Evolutionary conservation across 1,140 invertebrate genomes (phyloP), one percentile per base, ranked within the genome.

Genomic region (Papilio xuthus): DNA sequence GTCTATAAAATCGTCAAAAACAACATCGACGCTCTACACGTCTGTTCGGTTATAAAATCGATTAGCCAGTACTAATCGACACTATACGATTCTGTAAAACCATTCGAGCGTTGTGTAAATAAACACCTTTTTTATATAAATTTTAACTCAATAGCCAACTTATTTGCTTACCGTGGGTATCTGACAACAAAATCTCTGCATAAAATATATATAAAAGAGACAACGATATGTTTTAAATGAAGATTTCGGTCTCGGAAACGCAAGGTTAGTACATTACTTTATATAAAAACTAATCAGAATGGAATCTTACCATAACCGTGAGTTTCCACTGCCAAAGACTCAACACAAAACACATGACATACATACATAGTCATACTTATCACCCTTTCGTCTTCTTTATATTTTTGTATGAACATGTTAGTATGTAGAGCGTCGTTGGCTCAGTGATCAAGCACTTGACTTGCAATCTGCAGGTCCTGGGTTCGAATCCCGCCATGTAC

Each of bases 1-100:
- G 42, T 73, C 71, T 42, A 73, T 73, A 73, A 73, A 73, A 73
- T 44, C 71, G 71, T 47, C 37, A 73, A 73, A 73, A 73, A 73
- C 71, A 73, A 73, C 71, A 73, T 47, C 60, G 60, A 73, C 20
- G 70, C 42, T 23, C 8, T 15, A n/a, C 41, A 28, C 69, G 69
- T 20, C 15, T 23, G 37, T 23, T 47, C 70, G 70, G 70, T 23
- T 72, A 26, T 73, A 73, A 73, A 73, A 73, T 44, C 71, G 12
- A 73, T 73, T 47, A 47, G 20, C 42, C 26, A 20, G 71, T 73
- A 67, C 60, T 28, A 73, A 73, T 73, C 37, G 44, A 28, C 42
- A 47, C 23, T 63, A 56, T 56, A 28, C 60, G 60, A 32, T 67
- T 67, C 60, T 67, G 26, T 28, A 67, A 67, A 67, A 67, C 23